Evolutionary conservation across 2,888 invertebrate species (phyloP).

Genomic region (Pterostichus madidus): DNA sequence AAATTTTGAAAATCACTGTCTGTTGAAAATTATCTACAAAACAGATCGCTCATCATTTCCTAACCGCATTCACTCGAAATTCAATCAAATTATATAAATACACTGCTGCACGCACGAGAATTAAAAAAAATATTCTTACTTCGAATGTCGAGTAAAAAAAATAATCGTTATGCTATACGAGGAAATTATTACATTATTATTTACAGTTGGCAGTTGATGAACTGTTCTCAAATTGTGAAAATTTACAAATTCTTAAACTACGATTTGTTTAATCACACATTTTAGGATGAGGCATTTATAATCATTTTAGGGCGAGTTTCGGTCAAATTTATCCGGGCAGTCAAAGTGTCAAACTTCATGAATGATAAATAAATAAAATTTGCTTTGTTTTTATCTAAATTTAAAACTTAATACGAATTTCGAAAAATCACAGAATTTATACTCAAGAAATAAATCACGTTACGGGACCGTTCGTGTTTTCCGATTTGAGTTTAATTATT

Average conservation of each 20-base stretch:
- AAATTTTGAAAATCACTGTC: conserved; percentile 24
- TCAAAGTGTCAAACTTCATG: background rate
- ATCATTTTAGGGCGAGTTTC: background rate
- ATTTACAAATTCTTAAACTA: conserved; percentile 51
- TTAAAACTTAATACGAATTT: conserved; percentile 44
- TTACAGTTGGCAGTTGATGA: conserved; percentile 51
- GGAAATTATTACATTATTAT: conserved; percentile 48
- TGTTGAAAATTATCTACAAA: conserved; percentile 16
- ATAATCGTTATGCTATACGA: conserved; percentile 56
- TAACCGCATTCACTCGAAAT: conserved; percentile 49
- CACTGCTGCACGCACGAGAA: conserved; percentile 45
- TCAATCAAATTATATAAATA: conserved; percentile 52
- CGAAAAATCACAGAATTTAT: conserved; percentile 55
- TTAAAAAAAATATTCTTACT: conserved; percentile 52
- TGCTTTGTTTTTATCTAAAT: background rate
- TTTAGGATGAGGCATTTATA: conserved; percentile 38
- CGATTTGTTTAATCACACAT: conserved; percentile 39
- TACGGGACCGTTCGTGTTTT: conserved; percentile 57
- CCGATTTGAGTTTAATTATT: conserved; percentile 59
- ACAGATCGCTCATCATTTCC: conserved; percentile 2
- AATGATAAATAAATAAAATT: conserved; percentile 33
- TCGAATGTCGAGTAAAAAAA: conserved; percentile 56
- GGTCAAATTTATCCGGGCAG: background rate
- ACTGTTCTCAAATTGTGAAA: conserved; percentile 49
- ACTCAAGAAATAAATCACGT: conserved; percentile 42